Conservation (phyloP, 2,113 vertebrate genomes). For the Barnardius zonarius region DNA sequence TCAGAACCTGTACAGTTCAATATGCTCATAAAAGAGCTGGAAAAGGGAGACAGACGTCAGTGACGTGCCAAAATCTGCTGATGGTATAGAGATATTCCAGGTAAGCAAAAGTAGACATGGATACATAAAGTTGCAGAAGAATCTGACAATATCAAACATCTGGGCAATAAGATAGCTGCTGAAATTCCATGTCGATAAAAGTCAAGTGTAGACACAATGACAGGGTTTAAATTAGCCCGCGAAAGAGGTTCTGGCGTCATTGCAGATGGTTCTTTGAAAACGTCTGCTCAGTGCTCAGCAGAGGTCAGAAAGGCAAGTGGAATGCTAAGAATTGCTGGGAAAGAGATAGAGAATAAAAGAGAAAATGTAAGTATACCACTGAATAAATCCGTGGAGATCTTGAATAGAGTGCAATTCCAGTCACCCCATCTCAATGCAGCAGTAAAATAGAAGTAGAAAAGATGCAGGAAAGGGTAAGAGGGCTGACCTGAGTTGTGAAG, state of each 20-base stretch:
- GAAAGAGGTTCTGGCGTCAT: conserved; percentile 33
- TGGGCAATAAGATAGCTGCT: conserved; percentile 10
- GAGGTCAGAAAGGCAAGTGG: conserved; percentile 58
- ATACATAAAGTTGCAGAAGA: conserved; percentile 6
- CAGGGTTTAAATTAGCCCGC: conserved; percentile 40
- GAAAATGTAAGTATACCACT: background rate
- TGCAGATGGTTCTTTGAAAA: conserved; percentile 55
- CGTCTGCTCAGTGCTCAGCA: conserved; percentile 21
- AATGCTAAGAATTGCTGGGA: conserved; percentile 41
- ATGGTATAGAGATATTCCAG: background rate
- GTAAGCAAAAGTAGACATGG: background rate
- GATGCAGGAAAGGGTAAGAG: background rate
- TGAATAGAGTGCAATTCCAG: background rate
- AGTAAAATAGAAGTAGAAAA: background rate
- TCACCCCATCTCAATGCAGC: background rate
- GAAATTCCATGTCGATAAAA: conserved; percentile 17
- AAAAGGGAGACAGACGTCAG: fast-evolving
- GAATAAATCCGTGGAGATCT: background rate
- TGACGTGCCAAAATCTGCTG: background rate
- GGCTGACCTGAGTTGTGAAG: background rate
- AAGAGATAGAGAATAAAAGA: background rate
- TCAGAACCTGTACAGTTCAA: background rate
- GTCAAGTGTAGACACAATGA: conserved; percentile 48
- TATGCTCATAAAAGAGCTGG: background rate
- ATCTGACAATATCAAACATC: background rate